Evolutionary conservation across 2,888 invertebrate genomes (phyloP), one percentile per base, ranked within the genome.

Genomic region (Brachyptera risi): DNA sequence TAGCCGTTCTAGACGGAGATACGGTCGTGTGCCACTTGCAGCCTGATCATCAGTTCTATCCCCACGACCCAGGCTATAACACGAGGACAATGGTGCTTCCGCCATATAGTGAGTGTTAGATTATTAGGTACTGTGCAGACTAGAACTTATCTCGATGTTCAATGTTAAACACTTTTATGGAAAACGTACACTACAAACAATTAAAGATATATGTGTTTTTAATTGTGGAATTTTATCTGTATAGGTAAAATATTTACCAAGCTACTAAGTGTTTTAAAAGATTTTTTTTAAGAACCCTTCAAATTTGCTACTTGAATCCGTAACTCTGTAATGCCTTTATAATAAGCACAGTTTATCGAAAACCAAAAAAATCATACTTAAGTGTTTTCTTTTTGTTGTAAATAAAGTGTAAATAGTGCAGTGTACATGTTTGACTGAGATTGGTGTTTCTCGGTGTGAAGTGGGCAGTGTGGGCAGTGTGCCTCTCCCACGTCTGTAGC

Each of bases 1-100:
- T 92, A 26, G 92, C 92, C 13, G 92, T 92, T 64, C 78, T 92
- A 58, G 90, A 92, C 72, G 91, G 92, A 49, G 87, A 89, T 70
- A 91, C 91, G 63, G 92, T 92, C 62, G 89, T 92, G 61, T 92
- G 92, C 75, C 91, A 91, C 73, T 75, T 92, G 69, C 90, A 92
- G 73, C 91, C 90, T 38, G 78, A 76, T 64, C 72, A 74, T 63
- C 78, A 78, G 69, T 76, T 79, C 70, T 80, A 80, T 69, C 76
- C 78, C 64, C 76, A 80, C 61, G 59, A 62, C 40, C 57, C 62
- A 23, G 27, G 37, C 23, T 65, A 58, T 37, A 44, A 49, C 21
- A 24, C 59, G 17, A 58, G 63, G 37, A 63, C 65, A 62, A 58
- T 62, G 54, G 59, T 80, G 65, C 78, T 81, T 65, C 82, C 81